Conservation (phyloP, 30 jellyfish, hydroid and myxozoan species). For the Aurelia aurita complex sp. Pacific region DNA sequence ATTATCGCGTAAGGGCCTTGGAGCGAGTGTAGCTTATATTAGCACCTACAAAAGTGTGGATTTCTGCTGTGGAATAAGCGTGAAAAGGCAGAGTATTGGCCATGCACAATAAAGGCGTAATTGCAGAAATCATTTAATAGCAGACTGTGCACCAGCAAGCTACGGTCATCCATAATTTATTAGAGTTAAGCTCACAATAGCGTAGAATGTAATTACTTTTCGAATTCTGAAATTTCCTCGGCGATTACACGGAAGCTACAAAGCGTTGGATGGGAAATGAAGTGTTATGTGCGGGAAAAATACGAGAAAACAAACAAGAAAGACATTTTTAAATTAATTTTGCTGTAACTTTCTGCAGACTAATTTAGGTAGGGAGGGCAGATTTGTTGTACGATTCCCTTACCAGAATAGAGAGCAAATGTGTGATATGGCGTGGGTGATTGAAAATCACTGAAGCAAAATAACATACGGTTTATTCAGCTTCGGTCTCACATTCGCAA, state of each 20-base stretch:
- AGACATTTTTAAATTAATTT: neutral
- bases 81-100: no score
- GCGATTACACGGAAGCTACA: neutral
- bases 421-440: conserved; percentile 46
- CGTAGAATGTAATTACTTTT: neutral
- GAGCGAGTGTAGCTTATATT: no score
- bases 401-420: no score
- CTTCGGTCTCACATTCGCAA: conserved; percentile 24
- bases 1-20: no score
- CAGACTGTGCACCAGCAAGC: neutral
- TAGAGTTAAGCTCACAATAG: neutral
- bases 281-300: neutral
- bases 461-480: conserved; percentile 3
- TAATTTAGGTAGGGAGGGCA: neutral
- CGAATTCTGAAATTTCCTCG: conserved; percentile 4
- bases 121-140: no score
- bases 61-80: no score
- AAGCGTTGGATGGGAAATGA: conserved; percentile 12
- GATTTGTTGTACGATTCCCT: no score
- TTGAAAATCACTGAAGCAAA: neutral
- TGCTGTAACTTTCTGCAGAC: neutral
- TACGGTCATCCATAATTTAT: conserved; percentile 16
- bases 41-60: no score
- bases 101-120: no score
- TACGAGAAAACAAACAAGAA: neutral